Evolutionary conservation across 1,140 invertebrate genomes (phyloP).

Genomic region (Polypedilum vanderplanki): DNA sequence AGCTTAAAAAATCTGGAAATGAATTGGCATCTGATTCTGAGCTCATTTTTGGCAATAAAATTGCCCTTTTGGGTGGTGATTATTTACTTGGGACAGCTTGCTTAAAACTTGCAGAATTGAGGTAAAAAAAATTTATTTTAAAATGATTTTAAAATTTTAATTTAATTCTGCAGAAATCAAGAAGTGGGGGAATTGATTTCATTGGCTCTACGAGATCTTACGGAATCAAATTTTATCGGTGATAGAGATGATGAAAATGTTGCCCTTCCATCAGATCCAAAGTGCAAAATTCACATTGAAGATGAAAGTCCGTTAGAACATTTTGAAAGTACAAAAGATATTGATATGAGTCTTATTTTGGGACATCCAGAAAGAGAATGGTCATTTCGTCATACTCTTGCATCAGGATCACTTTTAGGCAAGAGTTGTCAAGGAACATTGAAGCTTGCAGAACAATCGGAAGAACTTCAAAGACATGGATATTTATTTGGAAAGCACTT

Average conservation of each 20-base stretch:
- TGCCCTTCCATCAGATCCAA: conserved; percentile 58
- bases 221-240: conserved; percentile 77
- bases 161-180: conserved; percentile 39
- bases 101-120: conserved; percentile 58
- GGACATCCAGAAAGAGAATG: conserved; percentile 67
- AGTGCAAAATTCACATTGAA: conserved; percentile 33
- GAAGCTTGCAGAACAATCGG: conserved; percentile 64
- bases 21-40: conserved; percentile 47
- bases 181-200: conserved; percentile 78
- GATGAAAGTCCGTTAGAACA: conserved; percentile 39
- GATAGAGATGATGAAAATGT: conserved; percentile 71
- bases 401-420: conserved; percentile 68
- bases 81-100: conserved; percentile 79
- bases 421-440: conserved; percentile 76
- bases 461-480: conserved; percentile 57
- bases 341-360: conserved; percentile 43
- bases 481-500: conserved; percentile 79
- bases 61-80: conserved; percentile 80
- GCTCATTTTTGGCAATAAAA: conserved; percentile 83
- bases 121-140: background rate
- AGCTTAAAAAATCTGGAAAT: conserved; percentile 41
- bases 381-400: conserved; percentile 71
- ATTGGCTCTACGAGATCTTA: conserved; percentile 68
- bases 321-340: conserved; percentile 35
- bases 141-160: background rate